Evolutionary conservation across 2,797 vertebrate genomes (phyloP), one percentile per base, ranked within the genome.

Genomic region (Eospalax fontanierii): DNA sequence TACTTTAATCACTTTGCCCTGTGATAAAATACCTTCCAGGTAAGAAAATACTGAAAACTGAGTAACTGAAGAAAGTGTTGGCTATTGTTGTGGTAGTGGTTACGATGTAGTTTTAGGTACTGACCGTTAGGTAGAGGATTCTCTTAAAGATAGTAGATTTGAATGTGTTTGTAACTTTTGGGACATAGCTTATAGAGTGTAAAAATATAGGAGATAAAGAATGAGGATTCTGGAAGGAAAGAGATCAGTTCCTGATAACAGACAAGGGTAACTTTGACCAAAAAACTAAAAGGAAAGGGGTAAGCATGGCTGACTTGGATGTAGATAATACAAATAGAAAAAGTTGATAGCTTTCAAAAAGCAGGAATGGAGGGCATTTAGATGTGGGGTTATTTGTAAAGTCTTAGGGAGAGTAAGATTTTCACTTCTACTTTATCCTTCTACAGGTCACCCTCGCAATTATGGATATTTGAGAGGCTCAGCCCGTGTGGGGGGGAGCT

Each of bases 381-480:
- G 81, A 35, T 95, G 68, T 74, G 46, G 63, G 94, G 33, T n/a
- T 81, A 50, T 9, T 65, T 89, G 6, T 94, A 43, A 93, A 89
- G 40, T 73, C 38, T 88, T 81, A 19, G 91, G 50, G 19, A 85
- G 74, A 93, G 4, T 71, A 33, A 75, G 38, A 90, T 57, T 92
- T 94, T 94, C 61, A 87, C 40, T 78, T 71, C 90, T 8, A 87
- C 54, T 95, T 95, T 95, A 26, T 97, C 98, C 78, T 97, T 50
- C 97, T 98, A 75, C 96, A 99, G 99, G 99, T 98, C 94, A 98
- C 98, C 97, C 95, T 98, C 98, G 99, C 99, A 99, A 99, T 99
- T 99, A 99, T 99, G 99, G 99, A 99, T 99, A 98, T 99, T 98
- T 99, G 98, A 99, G 99, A 98, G 97, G 95, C 90, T 75, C 94